phyloP scores from a whole-genome alignment of 2,113 vertebrate genomes.

The Vidua macroura region DNA sequence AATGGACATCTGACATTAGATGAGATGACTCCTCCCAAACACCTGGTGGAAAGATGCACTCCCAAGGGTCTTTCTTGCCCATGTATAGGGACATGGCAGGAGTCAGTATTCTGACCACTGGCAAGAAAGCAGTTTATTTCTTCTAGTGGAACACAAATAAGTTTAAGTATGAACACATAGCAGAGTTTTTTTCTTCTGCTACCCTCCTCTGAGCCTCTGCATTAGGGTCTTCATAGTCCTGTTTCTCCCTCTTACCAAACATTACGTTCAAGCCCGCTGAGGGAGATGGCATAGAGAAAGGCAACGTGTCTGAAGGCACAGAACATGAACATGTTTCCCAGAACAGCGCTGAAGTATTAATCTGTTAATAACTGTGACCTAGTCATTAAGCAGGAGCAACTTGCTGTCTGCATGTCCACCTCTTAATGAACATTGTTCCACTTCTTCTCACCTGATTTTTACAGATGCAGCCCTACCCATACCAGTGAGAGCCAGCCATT shows the following conservation, averaged over 20 bases:
- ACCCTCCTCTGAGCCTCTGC: background rate
- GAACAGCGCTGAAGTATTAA: background rate
- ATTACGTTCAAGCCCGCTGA: background rate
- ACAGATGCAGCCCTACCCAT: background rate
- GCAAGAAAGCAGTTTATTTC: background rate
- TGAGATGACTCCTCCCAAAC: background rate
- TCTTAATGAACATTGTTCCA: background rate
- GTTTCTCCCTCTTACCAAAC: background rate
- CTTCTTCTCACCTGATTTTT: background rate
- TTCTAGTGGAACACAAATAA: background rate
- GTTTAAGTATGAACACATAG: background rate
- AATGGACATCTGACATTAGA: background rate
- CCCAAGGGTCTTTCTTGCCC: background rate
- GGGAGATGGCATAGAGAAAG: background rate
- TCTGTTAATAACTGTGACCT: background rate
- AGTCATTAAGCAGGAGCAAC: background rate
- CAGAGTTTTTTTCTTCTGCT: background rate
- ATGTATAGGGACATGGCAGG: background rate
- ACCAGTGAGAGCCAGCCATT: background rate
- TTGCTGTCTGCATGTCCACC: background rate
- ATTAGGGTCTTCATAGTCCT: background rate
- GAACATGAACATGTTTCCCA: background rate
- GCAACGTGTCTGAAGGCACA: background rate
- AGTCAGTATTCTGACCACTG: background rate
- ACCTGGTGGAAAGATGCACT: rapidly evolving